Percentiles rank a stretch among this genome's conserved stretches.
Conservation (phyloP, 2,888 invertebrate species). For the Artemia sinica region DNA sequence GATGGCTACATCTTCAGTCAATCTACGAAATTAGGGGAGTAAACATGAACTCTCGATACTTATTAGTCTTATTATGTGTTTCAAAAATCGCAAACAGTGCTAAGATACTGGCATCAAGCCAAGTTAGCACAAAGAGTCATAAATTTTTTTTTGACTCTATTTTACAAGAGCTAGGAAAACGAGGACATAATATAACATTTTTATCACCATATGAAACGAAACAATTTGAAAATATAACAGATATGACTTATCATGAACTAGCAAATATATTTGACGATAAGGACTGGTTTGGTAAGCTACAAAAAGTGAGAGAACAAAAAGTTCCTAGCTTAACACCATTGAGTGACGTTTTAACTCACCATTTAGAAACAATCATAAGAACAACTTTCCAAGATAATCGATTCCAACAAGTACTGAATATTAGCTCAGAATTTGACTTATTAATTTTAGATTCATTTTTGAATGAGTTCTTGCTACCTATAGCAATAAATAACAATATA, state of each 20-base stretch:
- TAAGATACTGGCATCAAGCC: background rate
- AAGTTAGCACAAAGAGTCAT: constrained; percentile 3
- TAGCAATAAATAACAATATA: background rate
- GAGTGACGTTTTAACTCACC: background rate
- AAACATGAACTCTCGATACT: too few species aligned
- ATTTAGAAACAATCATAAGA: background rate
- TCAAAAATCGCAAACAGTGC: too few species aligned
- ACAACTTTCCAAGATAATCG: background rate
- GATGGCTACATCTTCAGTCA: too few species aligned
- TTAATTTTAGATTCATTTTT: constrained; percentile 4
- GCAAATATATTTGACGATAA: constrained; percentile 7
- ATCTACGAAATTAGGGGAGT: too few species aligned
- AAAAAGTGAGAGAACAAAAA: background rate
- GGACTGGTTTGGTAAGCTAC: background rate
- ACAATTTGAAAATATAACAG: constrained; percentile 2
- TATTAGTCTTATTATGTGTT: too few species aligned
- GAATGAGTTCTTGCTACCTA: background rate
- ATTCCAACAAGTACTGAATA: background rate
- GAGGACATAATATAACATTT: background rate
- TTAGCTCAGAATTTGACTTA: background rate
- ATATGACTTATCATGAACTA: background rate
- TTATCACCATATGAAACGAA: background rate
- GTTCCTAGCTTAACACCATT: background rate
- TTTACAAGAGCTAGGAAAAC: background rate
- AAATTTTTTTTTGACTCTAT: background rate